These are phyloP conservation scores for Mya arenaria DNA, from an alignment of 1,140 invertebrate species.

Conservation along the genomic window DNA sequence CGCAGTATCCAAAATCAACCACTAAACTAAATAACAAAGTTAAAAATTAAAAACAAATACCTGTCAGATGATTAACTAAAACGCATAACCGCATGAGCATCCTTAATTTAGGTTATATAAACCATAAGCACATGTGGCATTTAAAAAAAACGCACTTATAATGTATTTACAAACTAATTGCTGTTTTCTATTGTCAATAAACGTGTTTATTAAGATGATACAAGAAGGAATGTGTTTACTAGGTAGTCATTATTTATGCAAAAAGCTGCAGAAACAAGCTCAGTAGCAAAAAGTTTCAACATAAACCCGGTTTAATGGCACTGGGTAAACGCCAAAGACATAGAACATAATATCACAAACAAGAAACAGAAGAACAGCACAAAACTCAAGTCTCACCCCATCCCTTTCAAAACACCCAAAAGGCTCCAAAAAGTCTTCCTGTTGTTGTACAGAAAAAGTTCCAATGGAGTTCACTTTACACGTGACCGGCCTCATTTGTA, in stretches of 20 bases:
- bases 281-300: neutral
- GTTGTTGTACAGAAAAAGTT: neutral
- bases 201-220: neutral
- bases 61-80: neutral
- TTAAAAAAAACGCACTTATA: no score
- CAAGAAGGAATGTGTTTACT: neutral
- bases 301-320: no score
- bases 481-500: neutral
- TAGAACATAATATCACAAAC: no score
- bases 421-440: conserved; percentile 6
- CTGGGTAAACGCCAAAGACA: no score
- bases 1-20: neutral
- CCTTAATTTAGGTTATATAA: no score
- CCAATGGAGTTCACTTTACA: conserved; percentile 11
- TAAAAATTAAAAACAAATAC: neutral
- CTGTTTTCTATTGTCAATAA: no score
- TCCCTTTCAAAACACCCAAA: neutral
- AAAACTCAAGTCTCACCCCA: neutral
- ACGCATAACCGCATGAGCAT: no score
- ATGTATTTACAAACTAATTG: no score
- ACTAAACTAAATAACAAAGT: neutral
- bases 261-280: neutral
- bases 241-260: neutral
- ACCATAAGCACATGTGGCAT: no score
- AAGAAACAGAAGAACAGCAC: no score